Percentiles rank a stretch among this genome's conserved stretches.
These are phyloP conservation scores for Phrynocephalus guinanensis DNA, from an alignment of 2,797 vertebrate genomes.

Conservation along the genomic window DNA sequence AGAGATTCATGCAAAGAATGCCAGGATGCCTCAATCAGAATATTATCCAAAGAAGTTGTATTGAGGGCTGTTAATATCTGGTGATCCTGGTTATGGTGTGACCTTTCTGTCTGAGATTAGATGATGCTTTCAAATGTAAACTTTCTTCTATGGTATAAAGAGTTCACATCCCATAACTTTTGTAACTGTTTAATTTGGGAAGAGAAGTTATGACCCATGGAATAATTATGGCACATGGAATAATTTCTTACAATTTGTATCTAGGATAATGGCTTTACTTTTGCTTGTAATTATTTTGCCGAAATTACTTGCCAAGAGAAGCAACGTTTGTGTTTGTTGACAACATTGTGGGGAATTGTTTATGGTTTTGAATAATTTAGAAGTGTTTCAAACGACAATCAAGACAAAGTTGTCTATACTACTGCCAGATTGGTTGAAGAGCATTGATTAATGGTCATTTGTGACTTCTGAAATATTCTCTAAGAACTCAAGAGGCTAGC, in stretches of 20 bases:
- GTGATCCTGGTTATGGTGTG: not conserved
- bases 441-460: not conserved
- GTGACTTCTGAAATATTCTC: not conserved
- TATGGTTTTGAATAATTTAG: not conserved
- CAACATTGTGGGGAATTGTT: not conserved
- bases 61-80: not conserved
- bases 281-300: not conserved
- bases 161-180: not conserved
- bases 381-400: not conserved
- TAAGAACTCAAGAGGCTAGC: not conserved
- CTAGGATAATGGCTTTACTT: not conserved
- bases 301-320: not conserved
- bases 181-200: not conserved
- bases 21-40: not conserved
- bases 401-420: not conserved
- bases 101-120: not conserved
- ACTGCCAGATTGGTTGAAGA: not conserved
- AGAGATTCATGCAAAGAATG: conserved; percentile 5
- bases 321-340: conserved; percentile 9
- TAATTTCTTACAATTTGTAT: not conserved
- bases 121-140: conserved; percentile 5
- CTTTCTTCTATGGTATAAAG: not conserved
- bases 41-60: not conserved
- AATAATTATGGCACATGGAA: not conserved
- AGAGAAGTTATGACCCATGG: not conserved